Percentiles rank a stretch among this genome's conserved stretches.
Evolutionary conservation across 2,113 vertebrate species (phyloP).

Genomic region (Baryphthengus martii): DNA sequence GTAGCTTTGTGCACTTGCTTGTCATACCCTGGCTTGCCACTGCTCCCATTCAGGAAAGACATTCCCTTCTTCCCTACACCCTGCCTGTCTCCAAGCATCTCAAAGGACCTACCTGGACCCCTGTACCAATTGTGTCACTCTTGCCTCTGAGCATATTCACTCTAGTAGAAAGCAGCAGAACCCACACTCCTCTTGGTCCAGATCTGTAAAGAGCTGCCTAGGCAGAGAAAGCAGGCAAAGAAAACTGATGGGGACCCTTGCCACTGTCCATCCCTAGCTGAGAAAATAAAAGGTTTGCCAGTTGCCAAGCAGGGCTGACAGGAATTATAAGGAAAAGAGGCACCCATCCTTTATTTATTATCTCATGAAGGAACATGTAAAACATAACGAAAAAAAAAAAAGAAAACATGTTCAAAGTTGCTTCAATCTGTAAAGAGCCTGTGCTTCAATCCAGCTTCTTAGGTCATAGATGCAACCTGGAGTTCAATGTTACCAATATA

Average conservation of each 20-base stretch:
- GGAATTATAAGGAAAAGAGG: neutral
- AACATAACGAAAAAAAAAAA: no score
- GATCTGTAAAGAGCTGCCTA: neutral
- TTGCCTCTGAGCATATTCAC: neutral
- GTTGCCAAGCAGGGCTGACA: neutral
- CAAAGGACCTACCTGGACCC: neutral
- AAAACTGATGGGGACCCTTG: neutral
- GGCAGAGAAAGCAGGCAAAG: neutral
- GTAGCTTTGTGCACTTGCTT: neutral
- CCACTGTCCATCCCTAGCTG: neutral
- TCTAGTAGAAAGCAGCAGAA: neutral
- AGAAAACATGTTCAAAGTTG: neutral
- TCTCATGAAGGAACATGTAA: neutral
- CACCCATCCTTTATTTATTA: neutral
- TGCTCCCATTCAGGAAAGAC: neutral
- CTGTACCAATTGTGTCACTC: neutral
- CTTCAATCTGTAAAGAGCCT: neutral
- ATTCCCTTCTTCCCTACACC: neutral
- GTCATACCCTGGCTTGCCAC: neutral
- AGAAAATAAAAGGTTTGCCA: neutral
- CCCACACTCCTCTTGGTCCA: neutral
- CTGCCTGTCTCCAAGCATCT: neutral
- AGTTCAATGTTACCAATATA: neutral
- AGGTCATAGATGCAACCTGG: neutral
- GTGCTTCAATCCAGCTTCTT: neutral